Conservation (phyloP, 2,797 vertebrate genomes). For the Paedocypris micromegethes region DNA sequence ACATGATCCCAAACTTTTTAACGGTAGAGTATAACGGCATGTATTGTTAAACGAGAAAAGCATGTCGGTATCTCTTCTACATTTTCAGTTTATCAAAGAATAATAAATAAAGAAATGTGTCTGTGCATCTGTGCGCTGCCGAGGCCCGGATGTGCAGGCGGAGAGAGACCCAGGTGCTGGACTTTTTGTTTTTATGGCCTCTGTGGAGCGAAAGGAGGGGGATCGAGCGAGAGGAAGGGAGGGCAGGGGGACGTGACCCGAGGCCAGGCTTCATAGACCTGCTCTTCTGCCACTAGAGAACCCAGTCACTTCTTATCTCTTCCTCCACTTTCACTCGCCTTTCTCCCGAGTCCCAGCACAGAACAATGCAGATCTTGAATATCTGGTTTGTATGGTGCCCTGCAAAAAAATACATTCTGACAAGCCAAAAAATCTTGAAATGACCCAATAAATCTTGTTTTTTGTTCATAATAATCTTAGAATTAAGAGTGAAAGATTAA, state of each 20-base stretch:
- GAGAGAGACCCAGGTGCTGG: conserved; percentile 77
- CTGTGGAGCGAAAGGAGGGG: conserved; percentile 71
- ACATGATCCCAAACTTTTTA: no score
- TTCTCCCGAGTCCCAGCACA: background rate
- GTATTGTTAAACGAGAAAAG: no score
- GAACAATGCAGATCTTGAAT: no score
- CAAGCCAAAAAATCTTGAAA: no score
- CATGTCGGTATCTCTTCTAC: no score
- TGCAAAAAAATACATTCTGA: no score
- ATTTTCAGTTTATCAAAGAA: background rate
- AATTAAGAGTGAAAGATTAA: no score
- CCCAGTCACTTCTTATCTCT: conserved; percentile 70
- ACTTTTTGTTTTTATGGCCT: conserved; percentile 70
- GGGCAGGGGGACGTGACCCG: conserved; percentile 68
- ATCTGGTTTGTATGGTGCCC: no score
- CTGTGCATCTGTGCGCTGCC: conserved; percentile 49
- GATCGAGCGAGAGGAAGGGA: conserved; percentile 68
- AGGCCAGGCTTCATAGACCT: conserved; percentile 67
- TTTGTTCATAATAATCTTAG: no score
- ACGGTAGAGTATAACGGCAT: no score
- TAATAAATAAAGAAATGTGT: background rate
- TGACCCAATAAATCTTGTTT: no score
- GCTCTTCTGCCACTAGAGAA: conserved; percentile 63
- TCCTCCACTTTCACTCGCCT: conserved; percentile 68
- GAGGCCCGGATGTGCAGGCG: conserved; percentile 66